Percentiles rank a stretch among this genome's conserved stretches.
phyloP scores from a whole-genome alignment of 2,113 vertebrate genomes.

The Anseranas semipalmata region DNA sequence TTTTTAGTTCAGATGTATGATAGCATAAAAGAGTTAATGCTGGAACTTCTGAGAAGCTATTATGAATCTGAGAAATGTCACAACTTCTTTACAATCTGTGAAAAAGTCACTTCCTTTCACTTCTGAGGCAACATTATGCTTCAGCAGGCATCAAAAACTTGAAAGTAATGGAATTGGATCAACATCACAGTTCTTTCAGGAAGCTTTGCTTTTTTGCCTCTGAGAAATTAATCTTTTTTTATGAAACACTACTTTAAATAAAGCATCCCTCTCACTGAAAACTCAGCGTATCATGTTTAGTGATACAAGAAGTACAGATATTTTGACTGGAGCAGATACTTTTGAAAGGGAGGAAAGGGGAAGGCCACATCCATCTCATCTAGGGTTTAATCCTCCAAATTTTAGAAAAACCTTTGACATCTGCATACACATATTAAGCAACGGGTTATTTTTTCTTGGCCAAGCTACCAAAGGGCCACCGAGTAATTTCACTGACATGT shows the following conservation, averaged over 20 bases:
- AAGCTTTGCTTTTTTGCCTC: slow-evolving; percentile 12
- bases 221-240: slow-evolving; percentile 26
- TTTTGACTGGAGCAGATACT: background rate
- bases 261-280: background rate
- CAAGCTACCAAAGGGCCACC: background rate
- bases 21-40: slow-evolving; percentile 7
- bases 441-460: background rate
- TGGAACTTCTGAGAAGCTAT: slow-evolving; percentile 33
- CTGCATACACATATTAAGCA: background rate
- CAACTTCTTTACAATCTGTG: slow-evolving; percentile 11
- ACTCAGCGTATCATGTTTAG: background rate
- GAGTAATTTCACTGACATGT: background rate
- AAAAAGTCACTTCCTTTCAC: background rate
- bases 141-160: background rate
- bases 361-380: background rate
- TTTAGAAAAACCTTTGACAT: background rate
- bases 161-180: slow-evolving; percentile 44
- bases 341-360: background rate
- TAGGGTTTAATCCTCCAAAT: background rate
- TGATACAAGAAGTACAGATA: background rate
- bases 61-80: slow-evolving; percentile 48
- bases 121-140: background rate
- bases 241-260: slow-evolving; percentile 47
- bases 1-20: slow-evolving; percentile 8
- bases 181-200: slow-evolving; percentile 17